Conservation (phyloP, 2,888 invertebrate genomes). For the Achlya flavicornis region DNA sequence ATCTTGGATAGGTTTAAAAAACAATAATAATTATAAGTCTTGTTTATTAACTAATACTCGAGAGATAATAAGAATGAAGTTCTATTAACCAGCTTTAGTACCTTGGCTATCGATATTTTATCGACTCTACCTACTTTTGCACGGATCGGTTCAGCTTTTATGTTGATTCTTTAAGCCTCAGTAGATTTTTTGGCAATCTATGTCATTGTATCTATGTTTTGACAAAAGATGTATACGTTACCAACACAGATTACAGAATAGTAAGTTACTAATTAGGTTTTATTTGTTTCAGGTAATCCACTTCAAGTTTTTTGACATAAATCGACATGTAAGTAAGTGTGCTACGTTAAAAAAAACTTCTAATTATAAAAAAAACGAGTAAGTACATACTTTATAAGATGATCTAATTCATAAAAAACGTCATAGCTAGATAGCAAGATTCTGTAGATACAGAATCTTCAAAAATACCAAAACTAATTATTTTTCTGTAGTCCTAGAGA, state of each 20-base stretch:
- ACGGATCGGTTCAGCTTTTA: too few relatives aligned
- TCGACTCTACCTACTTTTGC: neutral
- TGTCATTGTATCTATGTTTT: neutral
- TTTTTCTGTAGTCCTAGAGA: slow-evolving; percentile 14
- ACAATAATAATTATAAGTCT: neutral
- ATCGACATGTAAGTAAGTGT: neutral
- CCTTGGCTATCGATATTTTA: neutral
- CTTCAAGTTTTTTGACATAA: neutral
- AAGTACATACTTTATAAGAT: too few relatives aligned
- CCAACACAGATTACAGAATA: too few relatives aligned
- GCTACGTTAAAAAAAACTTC: neutral
- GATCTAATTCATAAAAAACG: too few relatives aligned
- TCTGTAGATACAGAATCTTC: too few relatives aligned
- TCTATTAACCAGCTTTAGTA: neutral
- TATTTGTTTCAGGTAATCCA: neutral
- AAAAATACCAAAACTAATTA: neutral
- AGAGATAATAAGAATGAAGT: neutral
- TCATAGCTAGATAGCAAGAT: too few relatives aligned
- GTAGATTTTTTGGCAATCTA: neutral
- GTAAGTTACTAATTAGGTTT: neutral
- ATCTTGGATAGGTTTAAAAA: slow-evolving; percentile 17
- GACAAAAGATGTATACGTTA: too few relatives aligned
- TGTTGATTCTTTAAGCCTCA: too few relatives aligned
- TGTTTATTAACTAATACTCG: neutral
- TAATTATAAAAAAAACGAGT: too few relatives aligned